Percentiles rank a stretch among this genome's conserved stretches.
Conservation (phyloP, 2,113 vertebrate genomes). For the Montifringilla adamsi region DNA sequence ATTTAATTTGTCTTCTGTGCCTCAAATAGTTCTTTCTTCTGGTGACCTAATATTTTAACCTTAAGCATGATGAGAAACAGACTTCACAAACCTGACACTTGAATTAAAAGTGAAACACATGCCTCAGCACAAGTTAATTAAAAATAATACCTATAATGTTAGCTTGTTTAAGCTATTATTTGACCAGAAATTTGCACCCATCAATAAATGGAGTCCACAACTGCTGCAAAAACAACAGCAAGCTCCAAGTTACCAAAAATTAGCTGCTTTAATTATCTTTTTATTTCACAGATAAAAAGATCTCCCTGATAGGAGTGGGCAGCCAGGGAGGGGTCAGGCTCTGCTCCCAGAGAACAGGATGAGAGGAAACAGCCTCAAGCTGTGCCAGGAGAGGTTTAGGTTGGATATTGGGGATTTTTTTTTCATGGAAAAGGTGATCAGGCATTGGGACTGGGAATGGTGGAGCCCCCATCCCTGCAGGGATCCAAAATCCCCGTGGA, state of each 20-base stretch:
- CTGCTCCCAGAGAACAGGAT: neutral
- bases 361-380: neutral
- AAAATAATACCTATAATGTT: slow-evolving; percentile 34
- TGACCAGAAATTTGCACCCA: slow-evolving; percentile 8
- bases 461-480: neutral
- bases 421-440: neutral
- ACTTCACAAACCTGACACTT: slow-evolving; percentile 31
- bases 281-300: neutral
- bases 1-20: slow-evolving; percentile 55
- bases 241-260: neutral
- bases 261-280: neutral
- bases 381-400: neutral
- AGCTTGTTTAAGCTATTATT: slow-evolving; percentile 15
- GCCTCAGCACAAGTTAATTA: slow-evolving; percentile 48
- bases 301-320: neutral
- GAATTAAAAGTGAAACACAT: slow-evolving; percentile 52
- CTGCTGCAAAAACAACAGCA: neutral
- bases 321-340: neutral
- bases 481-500: neutral
- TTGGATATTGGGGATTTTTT: neutral
- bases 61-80: slow-evolving; percentile 49
- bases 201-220: neutral
- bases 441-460: neutral
- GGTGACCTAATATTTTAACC: slow-evolving; percentile 56
- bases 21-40: slow-evolving; percentile 43